These are phyloP conservation scores for Phylloscopus collybita DNA, from an alignment of 2,797 vertebrate species.

Conservation along the genomic window DNA sequence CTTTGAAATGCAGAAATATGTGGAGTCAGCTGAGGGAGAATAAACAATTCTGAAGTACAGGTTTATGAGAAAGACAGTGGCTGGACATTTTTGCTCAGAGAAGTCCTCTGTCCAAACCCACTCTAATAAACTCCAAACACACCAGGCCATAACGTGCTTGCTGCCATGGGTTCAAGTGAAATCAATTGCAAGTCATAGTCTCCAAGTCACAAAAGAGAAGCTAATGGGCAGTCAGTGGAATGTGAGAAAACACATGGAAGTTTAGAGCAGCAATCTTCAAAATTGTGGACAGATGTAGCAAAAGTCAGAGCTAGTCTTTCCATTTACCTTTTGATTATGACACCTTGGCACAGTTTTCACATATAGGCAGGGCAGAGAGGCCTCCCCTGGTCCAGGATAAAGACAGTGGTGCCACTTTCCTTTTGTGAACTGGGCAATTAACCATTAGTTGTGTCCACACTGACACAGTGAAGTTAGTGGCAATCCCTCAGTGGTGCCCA, in stretches of 20 bases:
- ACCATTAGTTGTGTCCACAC: not conserved
- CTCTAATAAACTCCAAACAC: not conserved
- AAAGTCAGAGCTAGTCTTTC: not conserved
- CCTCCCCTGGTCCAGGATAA: not conserved
- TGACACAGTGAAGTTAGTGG: too few relatives aligned
- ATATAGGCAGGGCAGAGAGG: not conserved
- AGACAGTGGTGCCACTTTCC: not conserved
- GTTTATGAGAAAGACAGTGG: slow-evolving; percentile 39
- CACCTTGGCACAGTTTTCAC: not conserved
- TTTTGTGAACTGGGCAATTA: not conserved
- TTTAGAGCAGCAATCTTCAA: not conserved
- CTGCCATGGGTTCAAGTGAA: not conserved
- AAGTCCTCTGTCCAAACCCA: not conserved
- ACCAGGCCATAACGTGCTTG: not conserved
- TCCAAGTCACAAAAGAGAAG: slow-evolving; percentile 14
- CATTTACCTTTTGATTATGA: not conserved
- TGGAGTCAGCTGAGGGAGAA: slow-evolving; percentile 59
- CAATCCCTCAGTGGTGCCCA: not conserved
- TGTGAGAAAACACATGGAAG: not conserved
- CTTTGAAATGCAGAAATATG: slow-evolving; percentile 73
- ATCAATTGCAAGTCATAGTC: slow-evolving; percentile 31
- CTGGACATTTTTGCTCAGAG: not conserved
- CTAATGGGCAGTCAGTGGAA: slow-evolving; percentile 28
- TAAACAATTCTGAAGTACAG: slow-evolving; percentile 48
- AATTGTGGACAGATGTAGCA: not conserved